Percentiles rank a stretch among this genome's conserved stretches.
phyloP scores from a whole-genome alignment of 2,797 vertebrate species.

The Fratercula arctica region DNA sequence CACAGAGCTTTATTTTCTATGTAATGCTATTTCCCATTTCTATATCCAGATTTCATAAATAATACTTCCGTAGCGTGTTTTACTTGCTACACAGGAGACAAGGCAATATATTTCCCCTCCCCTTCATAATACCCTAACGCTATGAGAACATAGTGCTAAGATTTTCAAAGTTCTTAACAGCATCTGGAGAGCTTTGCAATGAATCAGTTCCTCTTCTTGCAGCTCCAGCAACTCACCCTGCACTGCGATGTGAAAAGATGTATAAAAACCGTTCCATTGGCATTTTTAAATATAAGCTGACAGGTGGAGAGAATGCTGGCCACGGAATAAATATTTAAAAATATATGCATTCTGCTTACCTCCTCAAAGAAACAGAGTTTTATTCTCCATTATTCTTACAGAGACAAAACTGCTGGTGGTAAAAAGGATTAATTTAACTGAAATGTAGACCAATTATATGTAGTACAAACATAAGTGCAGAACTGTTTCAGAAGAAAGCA shows the following conservation, averaged over 20 bases:
- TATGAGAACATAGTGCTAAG: background rate
- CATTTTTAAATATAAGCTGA: background rate
- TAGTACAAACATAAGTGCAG: rapidly evolving
- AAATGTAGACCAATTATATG: background rate
- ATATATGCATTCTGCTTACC: background rate
- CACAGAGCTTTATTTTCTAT: background rate
- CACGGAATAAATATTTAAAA: background rate
- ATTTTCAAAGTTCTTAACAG: background rate
- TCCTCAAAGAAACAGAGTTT: background rate
- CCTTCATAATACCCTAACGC: background rate
- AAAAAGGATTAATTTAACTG: background rate
- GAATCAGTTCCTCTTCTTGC: background rate
- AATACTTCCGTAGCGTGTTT: background rate
- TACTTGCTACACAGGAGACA: background rate
- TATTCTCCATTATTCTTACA: background rate
- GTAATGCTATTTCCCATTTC: background rate
- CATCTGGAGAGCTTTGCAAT: background rate
- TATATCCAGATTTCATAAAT: background rate
- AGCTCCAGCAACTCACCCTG: background rate
- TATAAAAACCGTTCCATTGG: background rate
- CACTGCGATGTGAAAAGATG: background rate
- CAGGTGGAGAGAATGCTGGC: background rate
- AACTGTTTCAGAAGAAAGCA: background rate
- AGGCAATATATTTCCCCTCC: background rate
- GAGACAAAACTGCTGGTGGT: background rate